A percentile compares a stretch with the other conserved stretches of the same genome.
Conservation (phyloP, 2,888 invertebrate species). For the Deroplatys truncata region DNA sequence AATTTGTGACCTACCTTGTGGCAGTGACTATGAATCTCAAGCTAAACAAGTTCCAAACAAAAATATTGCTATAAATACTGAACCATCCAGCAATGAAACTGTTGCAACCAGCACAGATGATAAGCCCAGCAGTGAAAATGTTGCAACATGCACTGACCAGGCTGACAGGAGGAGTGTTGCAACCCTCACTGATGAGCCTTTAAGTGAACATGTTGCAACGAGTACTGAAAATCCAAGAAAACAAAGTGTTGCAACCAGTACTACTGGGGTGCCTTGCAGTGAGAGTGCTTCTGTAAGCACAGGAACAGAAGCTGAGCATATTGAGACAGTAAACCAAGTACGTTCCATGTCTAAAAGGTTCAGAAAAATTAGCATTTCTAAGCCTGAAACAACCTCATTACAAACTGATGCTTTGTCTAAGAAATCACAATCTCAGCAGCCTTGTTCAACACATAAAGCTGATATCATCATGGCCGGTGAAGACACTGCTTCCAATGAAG, state of each 20-base stretch:
- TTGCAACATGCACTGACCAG: slow-evolving; percentile 1
- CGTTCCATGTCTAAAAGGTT: not conserved
- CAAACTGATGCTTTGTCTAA: not conserved
- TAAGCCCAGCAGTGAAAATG: not conserved
- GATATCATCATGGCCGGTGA: not conserved
- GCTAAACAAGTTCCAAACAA: not conserved
- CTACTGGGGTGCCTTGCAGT: not conserved
- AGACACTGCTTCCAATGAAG: not conserved
- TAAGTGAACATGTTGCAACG: not conserved
- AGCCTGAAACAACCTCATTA: not conserved
- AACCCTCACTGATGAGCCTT: not conserved
- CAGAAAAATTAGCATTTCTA: not conserved
- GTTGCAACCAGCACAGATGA: not conserved
- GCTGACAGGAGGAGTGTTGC: not conserved
- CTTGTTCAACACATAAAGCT: not conserved
- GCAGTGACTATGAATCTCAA: not conserved
- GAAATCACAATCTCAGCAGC: not conserved
- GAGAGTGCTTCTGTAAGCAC: not conserved
- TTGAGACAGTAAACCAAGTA: not conserved
- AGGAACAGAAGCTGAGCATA: not conserved
- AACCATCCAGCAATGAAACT: not conserved
- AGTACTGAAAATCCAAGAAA: not conserved
- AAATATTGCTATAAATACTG: not conserved
- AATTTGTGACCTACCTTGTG: not conserved
- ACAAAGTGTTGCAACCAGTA: slow-evolving; percentile 1